These are phyloP conservation scores for Ptilodon capucinus DNA, from an alignment of 2,888 invertebrate species.

Conservation along the genomic window DNA sequence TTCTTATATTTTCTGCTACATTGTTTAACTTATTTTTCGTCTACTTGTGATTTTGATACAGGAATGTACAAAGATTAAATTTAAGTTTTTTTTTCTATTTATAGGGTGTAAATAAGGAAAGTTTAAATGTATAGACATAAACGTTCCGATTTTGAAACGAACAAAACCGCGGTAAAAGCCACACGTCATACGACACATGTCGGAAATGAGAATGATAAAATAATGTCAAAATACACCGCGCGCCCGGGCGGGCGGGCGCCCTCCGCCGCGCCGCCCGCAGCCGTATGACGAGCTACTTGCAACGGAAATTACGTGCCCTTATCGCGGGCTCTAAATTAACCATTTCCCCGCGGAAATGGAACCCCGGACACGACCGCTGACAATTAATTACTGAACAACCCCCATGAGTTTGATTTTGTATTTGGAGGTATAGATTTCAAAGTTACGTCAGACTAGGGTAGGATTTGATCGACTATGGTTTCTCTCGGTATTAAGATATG, in stretches of 20 bases:
- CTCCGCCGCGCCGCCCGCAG: conserved; percentile 30
- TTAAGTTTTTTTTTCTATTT: no score
- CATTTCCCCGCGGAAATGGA: conserved; percentile 53
- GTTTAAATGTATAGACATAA: neutral
- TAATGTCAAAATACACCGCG: conserved; percentile 12
- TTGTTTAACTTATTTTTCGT: no score
- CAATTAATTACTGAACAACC: conserved; percentile 41
- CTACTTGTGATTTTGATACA: no score
- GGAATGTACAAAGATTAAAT: no score
- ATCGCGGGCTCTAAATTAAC: conserved; percentile 57
- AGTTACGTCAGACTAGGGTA: conserved; percentile 10
- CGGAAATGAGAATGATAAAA: conserved; percentile 30
- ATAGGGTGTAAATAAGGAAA: neutral
- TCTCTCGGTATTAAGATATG: no score
- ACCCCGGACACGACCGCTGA: conserved; percentile 34
- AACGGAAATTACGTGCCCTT: conserved; percentile 65
- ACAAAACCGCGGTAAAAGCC: conserved; percentile 1
- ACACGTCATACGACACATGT: conserved; percentile 4
- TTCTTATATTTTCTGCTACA: no score
- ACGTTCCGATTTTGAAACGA: neutral
- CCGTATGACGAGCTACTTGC: conserved; percentile 50
- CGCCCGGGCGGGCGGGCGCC: conserved; percentile 6
- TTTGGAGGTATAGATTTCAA: conserved; percentile 19
- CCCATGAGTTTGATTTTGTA: conserved; percentile 28
- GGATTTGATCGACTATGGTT: neutral